These are phyloP conservation scores for Leptinotarsa peninsularis DNA, from an alignment of 2,888 invertebrate genomes.

Conservation along the genomic window DNA sequence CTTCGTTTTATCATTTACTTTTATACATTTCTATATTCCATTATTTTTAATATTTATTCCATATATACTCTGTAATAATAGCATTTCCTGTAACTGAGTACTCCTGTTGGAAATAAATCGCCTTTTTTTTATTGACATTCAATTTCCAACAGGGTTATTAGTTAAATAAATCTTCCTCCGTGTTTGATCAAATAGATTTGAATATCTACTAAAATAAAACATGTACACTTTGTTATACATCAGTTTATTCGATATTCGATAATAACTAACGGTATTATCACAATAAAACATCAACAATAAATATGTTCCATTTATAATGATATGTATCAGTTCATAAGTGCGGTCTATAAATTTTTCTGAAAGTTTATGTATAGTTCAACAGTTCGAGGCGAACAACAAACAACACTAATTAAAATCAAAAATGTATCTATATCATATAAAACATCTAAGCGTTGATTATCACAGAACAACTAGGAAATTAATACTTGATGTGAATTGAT, in stretches of 20 bases:
- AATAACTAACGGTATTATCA: conserved; percentile 5
- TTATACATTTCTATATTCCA: too few relatives aligned
- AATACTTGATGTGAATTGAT: conserved; percentile 34
- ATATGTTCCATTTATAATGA: conserved; percentile 37
- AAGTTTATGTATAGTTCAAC: conserved; percentile 13
- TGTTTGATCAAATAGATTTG: background rate
- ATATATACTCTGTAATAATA: too few relatives aligned
- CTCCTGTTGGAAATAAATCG: too few relatives aligned
- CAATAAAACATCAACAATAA: conserved; percentile 19
- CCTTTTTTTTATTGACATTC: too few relatives aligned
- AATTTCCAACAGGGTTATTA: too few relatives aligned
- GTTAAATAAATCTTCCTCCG: background rate
- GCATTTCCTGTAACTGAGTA: too few relatives aligned
- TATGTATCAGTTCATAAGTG: conserved; percentile 41
- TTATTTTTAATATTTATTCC: too few relatives aligned
- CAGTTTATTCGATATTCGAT: conserved; percentile 1
- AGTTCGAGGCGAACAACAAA: conserved; percentile 14
- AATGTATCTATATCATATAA: conserved; percentile 12
- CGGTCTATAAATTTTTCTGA: conserved; percentile 24
- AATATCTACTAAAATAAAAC: background rate
- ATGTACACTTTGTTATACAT: background rate
- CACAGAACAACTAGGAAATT: conserved; percentile 53
- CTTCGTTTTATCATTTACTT: too few relatives aligned
- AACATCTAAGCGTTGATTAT: conserved; percentile 46
- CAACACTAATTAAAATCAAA: conserved; percentile 11